Base-by-base conservation (phyloP, 2,888 invertebrate species). In the Lissonota sp. region DNA sequence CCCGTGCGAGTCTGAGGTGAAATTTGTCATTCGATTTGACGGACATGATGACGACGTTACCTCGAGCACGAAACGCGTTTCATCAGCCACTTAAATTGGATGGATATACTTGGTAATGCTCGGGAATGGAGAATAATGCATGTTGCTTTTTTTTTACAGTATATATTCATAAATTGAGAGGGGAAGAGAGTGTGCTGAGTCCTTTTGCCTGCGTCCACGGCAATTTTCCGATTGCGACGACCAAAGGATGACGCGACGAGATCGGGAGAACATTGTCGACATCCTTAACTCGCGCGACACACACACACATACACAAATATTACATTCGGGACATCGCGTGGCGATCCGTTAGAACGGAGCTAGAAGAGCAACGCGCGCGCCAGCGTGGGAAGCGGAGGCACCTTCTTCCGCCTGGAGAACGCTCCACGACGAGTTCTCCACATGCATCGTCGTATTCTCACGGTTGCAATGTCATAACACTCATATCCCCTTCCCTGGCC, bases 281-380 rank as follows among this genome's bases (percentile, higher is more conserved):
- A 63, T 73, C 81, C 64, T 46, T 26, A 12, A 49, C 49, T 46
- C 26, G 53, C 37, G 58, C 42, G 39, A 46, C 53, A 58, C 53
- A 60, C 42, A 39, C n/a, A 53, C 37, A 57, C 73, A 55, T 55
- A 60, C 12, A 51, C 66, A 66, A 37, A 49, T 16, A 39, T 12
- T 37, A 74, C 46, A 63, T 3, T 26, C 42, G 14, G 69, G 57
- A 74, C 66, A 74, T 81, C 81, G 81, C 79, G 78, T 79, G 89
- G 86, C 86, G 87, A 88, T 84, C 90, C 90, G 90, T 90, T 90
- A 90, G 89, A 87, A 90, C 87, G 90, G 89, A 86, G 87, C 85
- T 90, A 88, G 89, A 84, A 84, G 83, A 71, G 84, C 60, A 60
- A 37, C 62, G 55, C 71, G 73, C 62, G 69, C 80, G 82, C 86